phyloP scores from a whole-genome alignment of 2,888 invertebrate genomes.

The Stenichneumon culpator region DNA sequence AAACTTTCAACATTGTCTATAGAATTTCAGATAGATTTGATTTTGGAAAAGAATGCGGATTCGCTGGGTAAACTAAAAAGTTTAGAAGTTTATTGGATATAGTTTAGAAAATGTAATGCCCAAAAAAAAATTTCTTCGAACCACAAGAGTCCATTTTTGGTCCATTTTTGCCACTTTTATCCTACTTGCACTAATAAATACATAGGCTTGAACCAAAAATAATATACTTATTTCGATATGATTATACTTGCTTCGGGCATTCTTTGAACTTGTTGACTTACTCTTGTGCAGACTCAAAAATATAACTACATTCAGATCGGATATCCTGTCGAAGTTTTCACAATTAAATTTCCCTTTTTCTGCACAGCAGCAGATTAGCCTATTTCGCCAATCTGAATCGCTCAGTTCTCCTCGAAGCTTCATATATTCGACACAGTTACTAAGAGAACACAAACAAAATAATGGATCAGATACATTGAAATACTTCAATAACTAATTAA shows the following conservation, averaged over 20 bases:
- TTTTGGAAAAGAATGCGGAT: neutral
- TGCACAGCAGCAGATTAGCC: neutral
- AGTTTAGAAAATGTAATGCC: neutral
- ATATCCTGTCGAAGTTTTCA: neutral
- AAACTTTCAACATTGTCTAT: neutral
- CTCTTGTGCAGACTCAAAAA: too few relatives aligned
- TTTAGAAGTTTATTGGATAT: neutral
- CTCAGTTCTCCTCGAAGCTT: neutral
- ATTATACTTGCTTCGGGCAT: neutral
- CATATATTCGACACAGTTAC: neutral
- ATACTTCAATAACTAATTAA: too few relatives aligned
- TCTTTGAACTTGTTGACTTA: too few relatives aligned
- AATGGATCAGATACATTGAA: too few relatives aligned
- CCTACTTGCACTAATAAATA: too few relatives aligned
- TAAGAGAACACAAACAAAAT: neutral
- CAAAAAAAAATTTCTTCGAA: neutral
- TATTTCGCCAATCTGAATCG: neutral
- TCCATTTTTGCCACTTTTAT: too few relatives aligned
- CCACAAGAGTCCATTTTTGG: too few relatives aligned
- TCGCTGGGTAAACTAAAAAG: neutral
- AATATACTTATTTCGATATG: neutral
- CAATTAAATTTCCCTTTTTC: neutral
- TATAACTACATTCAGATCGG: too few relatives aligned
- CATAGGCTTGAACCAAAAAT: neutral
- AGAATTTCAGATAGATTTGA: neutral